Evolutionary conservation across 2,113 vertebrate species (phyloP).

Genomic region (Emydocephalus ijimae): DNA sequence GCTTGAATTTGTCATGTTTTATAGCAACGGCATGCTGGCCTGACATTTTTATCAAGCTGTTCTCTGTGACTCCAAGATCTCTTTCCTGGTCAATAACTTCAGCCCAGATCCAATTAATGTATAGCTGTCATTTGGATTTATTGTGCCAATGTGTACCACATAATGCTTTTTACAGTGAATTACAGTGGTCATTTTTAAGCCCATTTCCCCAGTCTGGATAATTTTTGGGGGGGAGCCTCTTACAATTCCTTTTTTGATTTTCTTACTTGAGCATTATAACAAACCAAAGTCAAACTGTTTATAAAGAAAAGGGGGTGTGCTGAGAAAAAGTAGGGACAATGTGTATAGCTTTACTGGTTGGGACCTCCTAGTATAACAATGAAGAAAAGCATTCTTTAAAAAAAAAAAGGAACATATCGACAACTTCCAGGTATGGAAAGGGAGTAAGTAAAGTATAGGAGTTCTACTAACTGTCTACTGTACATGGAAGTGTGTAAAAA

Average conservation of each 20-base stretch:
- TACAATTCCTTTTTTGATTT: background rate
- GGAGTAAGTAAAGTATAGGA: background rate
- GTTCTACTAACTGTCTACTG: background rate
- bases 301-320: background rate
- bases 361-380: background rate
- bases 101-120: background rate
- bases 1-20: background rate
- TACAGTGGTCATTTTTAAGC: background rate
- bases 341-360: background rate
- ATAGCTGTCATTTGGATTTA: background rate
- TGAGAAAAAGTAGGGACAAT: background rate
- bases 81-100: background rate
- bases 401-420: background rate
- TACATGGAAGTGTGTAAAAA: background rate
- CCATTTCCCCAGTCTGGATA: background rate
- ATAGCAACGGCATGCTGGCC: background rate
- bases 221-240: background rate
- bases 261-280: background rate
- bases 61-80: background rate
- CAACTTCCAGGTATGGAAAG: background rate
- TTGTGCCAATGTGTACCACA: background rate
- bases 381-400: background rate
- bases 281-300: background rate
- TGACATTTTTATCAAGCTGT: background rate
- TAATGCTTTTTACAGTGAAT: background rate